Conservation (phyloP, 2,113 vertebrate genomes). For the Ailuropoda melanoleuca region DNA sequence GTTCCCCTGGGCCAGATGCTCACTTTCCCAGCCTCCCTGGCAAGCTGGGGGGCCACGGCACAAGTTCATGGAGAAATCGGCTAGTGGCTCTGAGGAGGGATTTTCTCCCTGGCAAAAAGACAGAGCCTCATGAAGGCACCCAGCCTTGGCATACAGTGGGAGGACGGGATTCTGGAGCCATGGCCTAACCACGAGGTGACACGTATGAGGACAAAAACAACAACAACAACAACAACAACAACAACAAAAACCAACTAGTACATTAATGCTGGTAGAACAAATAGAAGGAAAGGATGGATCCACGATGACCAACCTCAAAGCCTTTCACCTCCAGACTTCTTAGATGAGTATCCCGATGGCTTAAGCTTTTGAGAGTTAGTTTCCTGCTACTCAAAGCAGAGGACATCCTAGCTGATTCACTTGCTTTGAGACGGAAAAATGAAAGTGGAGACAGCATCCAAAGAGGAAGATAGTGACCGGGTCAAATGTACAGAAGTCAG, state of each 20-base stretch:
- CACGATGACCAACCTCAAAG: neutral
- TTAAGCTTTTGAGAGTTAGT: neutral
- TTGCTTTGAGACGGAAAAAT: neutral
- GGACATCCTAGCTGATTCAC: neutral
- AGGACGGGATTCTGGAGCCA: neutral
- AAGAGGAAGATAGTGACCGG: neutral
- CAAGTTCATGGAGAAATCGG: neutral
- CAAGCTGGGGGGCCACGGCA: neutral
- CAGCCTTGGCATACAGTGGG: neutral
- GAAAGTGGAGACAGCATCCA: neutral
- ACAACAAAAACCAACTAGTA: neutral
- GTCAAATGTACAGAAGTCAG: neutral
- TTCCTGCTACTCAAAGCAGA: constrained; percentile 1
- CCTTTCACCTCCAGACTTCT: neutral
- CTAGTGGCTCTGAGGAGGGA: neutral
- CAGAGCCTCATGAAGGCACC: neutral
- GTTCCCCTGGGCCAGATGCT: neutral
- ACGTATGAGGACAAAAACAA: neutral
- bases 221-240: too few species aligned
- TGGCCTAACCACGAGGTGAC: neutral
- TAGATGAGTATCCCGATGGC: neutral
- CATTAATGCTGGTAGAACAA: neutral
- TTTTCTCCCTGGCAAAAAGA: neutral
- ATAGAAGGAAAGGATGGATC: neutral
- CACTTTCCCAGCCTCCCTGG: neutral